phyloP scores from a whole-genome alignment of 2,888 invertebrate genomes.

The Rapana venosa region DNA sequence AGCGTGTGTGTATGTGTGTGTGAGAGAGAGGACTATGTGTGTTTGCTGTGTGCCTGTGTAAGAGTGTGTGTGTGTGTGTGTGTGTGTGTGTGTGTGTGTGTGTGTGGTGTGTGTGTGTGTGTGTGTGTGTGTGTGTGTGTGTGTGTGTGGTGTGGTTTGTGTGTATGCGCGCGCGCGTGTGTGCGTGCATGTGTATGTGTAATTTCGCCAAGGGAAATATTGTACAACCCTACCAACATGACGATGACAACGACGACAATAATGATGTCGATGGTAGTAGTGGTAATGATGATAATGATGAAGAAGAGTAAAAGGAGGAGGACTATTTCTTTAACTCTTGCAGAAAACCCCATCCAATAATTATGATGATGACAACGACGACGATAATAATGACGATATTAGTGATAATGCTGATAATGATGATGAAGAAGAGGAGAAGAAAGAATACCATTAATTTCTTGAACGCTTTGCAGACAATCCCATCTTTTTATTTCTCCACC shows the following conservation, averaged over 20 bases:
- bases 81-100: neutral
- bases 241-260: neutral
- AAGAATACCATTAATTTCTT: too few relatives aligned
- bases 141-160: neutral
- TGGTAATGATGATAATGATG: neutral
- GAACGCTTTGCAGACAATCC: too few relatives aligned
- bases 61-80: neutral
- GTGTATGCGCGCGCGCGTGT: neutral
- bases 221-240: neutral
- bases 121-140: neutral
- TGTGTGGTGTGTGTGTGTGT: neutral
- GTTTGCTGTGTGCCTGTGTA: neutral
- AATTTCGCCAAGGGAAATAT: too few relatives aligned
- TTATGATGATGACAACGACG: too few relatives aligned
- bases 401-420: slow-evolving; percentile 9
- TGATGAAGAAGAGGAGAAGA: neutral
- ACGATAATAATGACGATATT: neutral
- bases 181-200: neutral
- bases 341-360: too few relatives aligned
- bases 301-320: too few relatives aligned
- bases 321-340: too few relatives aligned
- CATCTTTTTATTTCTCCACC: too few relatives aligned
- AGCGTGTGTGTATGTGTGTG: neutral
- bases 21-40: too few relatives aligned
- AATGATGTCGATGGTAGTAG: neutral